Base-by-base conservation (phyloP, 2,797 vertebrate species). In the Cirrhinus mrigala region DNA sequence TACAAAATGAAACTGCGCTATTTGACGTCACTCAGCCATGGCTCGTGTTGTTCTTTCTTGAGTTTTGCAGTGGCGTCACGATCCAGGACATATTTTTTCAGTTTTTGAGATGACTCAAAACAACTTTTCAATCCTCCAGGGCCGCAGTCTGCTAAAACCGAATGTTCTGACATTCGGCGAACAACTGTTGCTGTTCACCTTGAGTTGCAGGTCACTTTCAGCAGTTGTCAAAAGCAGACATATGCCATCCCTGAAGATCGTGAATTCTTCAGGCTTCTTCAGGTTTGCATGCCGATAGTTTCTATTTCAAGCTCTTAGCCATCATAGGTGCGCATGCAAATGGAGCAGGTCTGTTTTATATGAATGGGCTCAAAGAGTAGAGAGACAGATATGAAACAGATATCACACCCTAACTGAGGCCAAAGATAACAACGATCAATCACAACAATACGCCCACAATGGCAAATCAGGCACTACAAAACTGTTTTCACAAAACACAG, bases 381-480 rank as follows among this genome's bases (percentile, higher is more conserved):
- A 62, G 64, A 84, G 60, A 79, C 80, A 76, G 79, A 74, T 76
- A 40, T 79, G 37, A 66, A 46, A 87, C 80, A 80, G 64, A 90
- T 90, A 90, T 78, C 60, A 46, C 69, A 84, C 11, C 29, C 64
- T 69, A 27, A 66, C 71, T 54, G 3, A 73, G 52, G 75, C 77
- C 87, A 91, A 88, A 86, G 73, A 58, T 70, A 64, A 90, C 56
- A 85, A 33, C 64, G 1, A 90, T 87, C 75, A n/a, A 82, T 89
- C 85, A 87, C 48, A 89, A 85, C 75, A 68, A 77, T 81, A 37
- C 66, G 18, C 24, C 82, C 68, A 81, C 66, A 78, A 27, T 87
- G 58, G 22, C 83, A 83, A 89, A 82, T n/a, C 37, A 64, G 18
- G 37, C 33, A 79, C 58, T 68, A 52, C 37, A 29, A 74, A 81